Percentiles rank a stretch among this genome's conserved stretches.
Evolutionary conservation across 1,140 invertebrate species (phyloP).

Genomic region (Oncopodura yosiiana): DNA sequence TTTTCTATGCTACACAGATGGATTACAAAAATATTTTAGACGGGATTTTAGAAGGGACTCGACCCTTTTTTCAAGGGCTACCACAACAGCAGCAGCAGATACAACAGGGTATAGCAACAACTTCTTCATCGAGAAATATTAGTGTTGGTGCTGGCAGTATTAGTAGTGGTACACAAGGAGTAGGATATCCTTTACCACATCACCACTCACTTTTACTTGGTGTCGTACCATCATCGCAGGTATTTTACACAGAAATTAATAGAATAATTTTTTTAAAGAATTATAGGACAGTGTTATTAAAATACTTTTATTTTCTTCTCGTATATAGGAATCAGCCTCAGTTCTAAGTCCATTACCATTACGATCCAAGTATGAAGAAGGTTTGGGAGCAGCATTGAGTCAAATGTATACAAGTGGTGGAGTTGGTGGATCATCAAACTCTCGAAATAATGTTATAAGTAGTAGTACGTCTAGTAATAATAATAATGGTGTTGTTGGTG

Average conservation of each 20-base stretch:
- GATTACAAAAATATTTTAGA: slow-evolving; percentile 35
- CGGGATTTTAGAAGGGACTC: slow-evolving; percentile 32
- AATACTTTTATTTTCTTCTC: slow-evolving; percentile 4
- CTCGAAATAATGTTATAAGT: too few relatives aligned
- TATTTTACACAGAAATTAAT: neutral
- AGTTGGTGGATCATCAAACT: too few relatives aligned
- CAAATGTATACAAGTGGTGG: slow-evolving; percentile 28
- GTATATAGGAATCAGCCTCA: slow-evolving; percentile 11
- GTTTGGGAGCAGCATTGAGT: slow-evolving; percentile 33
- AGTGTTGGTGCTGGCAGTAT: neutral
- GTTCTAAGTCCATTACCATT: too few relatives aligned
- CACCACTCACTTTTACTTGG: neutral
- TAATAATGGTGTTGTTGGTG: too few relatives aligned
- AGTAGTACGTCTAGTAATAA: neutral
- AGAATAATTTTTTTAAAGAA: neutral
- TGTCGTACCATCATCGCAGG: slow-evolving; percentile 6
- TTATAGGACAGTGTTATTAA: neutral
- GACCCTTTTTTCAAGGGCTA: slow-evolving; percentile 33
- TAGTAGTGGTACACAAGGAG: neutral
- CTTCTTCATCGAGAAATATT: too few relatives aligned
- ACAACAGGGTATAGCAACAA: slow-evolving; percentile 4
- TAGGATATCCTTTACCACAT: neutral
- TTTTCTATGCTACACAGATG: slow-evolving; percentile 23
- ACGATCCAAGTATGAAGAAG: slow-evolving; percentile 32
- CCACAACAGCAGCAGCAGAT: slow-evolving; percentile 11